phyloP scores from a whole-genome alignment of 2,888 invertebrate species.

The Lasioglossum figueresi region DNA sequence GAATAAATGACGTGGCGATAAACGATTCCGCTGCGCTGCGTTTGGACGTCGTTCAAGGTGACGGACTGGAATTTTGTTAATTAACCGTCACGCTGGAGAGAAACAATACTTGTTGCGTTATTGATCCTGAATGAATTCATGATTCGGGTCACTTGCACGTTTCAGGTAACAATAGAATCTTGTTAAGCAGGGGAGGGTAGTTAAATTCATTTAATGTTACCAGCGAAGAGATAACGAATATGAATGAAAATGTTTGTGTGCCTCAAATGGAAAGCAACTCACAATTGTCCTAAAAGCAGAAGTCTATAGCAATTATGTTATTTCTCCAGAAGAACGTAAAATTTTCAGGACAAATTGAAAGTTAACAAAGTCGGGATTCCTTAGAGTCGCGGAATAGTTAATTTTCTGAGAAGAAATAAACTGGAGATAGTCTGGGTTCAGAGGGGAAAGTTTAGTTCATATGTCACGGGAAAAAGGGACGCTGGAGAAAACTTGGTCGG shows the following conservation, averaged over 20 bases:
- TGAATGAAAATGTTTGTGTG: too few relatives aligned
- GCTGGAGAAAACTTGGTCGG: conserved; percentile 31
- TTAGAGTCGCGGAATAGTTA: not conserved
- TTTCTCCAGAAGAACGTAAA: not conserved
- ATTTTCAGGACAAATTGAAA: not conserved
- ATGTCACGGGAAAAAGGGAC: conserved; percentile 20
- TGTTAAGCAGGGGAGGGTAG: too few relatives aligned
- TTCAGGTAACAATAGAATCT: too few relatives aligned
- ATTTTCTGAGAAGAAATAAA: not conserved
- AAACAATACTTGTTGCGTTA: too few relatives aligned
- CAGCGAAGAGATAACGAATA: too few relatives aligned
- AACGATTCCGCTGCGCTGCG: not conserved
- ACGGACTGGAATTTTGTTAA: too few relatives aligned
- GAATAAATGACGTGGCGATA: not conserved
- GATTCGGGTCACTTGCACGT: too few relatives aligned
- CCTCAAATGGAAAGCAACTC: too few relatives aligned
- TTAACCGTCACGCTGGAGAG: too few relatives aligned
- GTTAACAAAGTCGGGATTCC: not conserved
- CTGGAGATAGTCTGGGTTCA: not conserved
- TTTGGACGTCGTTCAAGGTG: not conserved
- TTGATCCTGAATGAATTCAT: too few relatives aligned
- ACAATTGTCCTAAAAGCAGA: not conserved
- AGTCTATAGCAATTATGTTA: not conserved
- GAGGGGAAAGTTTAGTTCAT: conserved; percentile 3
- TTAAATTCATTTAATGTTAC: too few relatives aligned